Evolutionary conservation across 2,888 invertebrate genomes (phyloP).

Genomic region (Glyphotaelius pellucidus): DNA sequence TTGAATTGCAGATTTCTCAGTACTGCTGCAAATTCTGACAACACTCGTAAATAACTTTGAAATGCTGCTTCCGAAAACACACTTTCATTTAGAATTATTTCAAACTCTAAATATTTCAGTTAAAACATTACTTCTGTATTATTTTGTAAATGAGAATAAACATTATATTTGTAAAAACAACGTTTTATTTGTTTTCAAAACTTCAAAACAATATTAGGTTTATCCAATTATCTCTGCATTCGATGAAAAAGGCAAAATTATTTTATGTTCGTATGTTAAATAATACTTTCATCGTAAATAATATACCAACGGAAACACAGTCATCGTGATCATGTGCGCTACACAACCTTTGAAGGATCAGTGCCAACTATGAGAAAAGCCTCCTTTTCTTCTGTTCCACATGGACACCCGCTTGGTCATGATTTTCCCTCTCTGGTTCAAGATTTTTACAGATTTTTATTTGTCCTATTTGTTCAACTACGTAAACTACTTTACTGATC

Average conservation of each 20-base stretch:
- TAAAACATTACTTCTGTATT: background rate
- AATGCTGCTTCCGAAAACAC: background rate
- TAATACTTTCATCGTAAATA: no score
- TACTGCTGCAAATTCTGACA: background rate
- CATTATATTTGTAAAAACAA: background rate
- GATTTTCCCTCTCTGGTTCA: no score
- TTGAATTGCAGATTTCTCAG: slow-evolving; percentile 46
- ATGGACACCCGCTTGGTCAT: no score
- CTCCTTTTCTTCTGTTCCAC: background rate
- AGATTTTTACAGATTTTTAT: no score
- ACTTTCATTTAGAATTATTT: background rate
- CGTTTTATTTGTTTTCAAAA: background rate
- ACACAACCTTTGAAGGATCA: no score
- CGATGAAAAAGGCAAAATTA: no score
- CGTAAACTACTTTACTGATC: background rate
- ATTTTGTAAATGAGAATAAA: background rate
- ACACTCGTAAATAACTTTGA: slow-evolving; percentile 22
- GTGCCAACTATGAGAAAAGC: no score
- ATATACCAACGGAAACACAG: no score
- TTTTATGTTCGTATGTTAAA: no score
- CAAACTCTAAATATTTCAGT: background rate
- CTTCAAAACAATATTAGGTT: background rate
- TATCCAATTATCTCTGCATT: no score
- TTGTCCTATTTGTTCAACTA: no score
- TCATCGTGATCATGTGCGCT: no score